A percentile compares a stretch with the other conserved stretches of the same genome.
Conservation (phyloP, 2,797 vertebrate species). For the Alosa sapidissima region DNA sequence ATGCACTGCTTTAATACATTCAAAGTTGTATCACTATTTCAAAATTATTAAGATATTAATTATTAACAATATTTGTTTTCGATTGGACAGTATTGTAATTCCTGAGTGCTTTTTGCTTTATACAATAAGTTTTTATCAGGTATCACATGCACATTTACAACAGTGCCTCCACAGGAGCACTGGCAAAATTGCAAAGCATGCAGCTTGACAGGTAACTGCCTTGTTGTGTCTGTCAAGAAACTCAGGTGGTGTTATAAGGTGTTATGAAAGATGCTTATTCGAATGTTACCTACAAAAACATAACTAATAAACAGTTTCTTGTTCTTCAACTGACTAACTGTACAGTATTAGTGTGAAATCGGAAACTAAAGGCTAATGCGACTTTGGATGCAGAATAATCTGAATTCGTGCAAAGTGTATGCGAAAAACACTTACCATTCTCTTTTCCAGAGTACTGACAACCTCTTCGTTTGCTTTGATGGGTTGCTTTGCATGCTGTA, state of each 20-base stretch:
- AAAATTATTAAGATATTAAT: no score
- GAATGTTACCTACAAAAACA: neutral
- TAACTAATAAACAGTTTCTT: no score
- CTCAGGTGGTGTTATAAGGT: neutral
- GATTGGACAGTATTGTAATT: neutral
- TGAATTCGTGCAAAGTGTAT: neutral
- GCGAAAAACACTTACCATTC: neutral
- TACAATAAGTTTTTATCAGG: neutral
- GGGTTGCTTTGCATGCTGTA: neutral
- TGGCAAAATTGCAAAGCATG: neutral
- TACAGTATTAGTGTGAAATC: no score
- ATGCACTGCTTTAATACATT: no score
- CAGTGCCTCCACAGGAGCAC: neutral
- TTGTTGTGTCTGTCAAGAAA: neutral
- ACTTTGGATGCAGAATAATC: neutral
- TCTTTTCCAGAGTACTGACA: neutral
- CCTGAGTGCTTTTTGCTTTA: neutral
- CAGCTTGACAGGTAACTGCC: neutral
- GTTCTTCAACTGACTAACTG: no score
- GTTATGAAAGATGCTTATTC: neutral
- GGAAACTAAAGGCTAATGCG: neutral
- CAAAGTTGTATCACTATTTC: no score
- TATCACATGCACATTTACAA: neutral
- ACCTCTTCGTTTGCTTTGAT: neutral
- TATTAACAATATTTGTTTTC: no score